These are phyloP conservation scores for Chamaetylas fuelleborni DNA, from an alignment of 2,113 vertebrate species.

Conservation along the genomic window DNA sequence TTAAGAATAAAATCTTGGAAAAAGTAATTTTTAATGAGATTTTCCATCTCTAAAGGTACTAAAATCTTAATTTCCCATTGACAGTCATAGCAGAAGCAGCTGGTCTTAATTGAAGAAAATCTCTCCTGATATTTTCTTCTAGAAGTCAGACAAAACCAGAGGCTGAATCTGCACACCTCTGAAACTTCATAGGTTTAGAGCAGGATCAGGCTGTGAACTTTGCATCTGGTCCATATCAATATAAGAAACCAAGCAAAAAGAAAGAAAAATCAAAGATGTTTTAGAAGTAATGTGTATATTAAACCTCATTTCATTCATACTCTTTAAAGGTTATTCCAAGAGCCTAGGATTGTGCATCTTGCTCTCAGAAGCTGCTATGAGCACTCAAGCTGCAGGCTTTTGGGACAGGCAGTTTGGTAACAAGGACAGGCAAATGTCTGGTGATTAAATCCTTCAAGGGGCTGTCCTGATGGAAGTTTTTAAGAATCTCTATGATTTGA, in stretches of 20 bases:
- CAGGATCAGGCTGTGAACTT: neutral
- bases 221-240: neutral
- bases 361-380: neutral
- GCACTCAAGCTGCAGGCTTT: neutral
- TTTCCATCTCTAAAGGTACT: conserved; percentile 33
- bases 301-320: neutral
- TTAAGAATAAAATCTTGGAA: neutral
- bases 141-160: neutral
- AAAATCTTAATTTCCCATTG: conserved; percentile 40
- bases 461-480: neutral
- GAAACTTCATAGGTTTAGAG: neutral
- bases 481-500: neutral
- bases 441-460: neutral
- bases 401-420: neutral
- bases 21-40: neutral
- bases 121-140: neutral
- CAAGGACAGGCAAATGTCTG: neutral
- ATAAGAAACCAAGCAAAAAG: neutral
- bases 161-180: neutral
- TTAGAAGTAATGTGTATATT: neutral
- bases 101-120: neutral
- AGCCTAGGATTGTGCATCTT: neutral
- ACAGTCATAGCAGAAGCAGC: neutral
- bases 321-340: neutral
- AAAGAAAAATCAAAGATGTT: neutral